Base-by-base conservation (phyloP, 2,888 invertebrate species). In the Conomelus anceps region DNA sequence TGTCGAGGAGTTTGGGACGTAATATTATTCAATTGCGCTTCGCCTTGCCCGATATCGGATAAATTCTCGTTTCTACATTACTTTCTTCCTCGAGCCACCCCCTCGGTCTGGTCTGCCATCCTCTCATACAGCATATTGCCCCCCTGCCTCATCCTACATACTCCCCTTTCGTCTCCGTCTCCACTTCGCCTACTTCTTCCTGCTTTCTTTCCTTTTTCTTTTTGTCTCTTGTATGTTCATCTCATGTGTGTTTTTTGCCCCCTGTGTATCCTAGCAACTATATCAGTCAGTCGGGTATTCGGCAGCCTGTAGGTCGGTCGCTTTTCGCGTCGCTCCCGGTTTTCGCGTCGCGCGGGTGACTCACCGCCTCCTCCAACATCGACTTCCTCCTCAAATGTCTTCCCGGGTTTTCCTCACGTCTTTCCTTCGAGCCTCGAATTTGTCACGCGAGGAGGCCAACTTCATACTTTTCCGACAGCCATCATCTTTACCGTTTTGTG, bases 201-300 rank as follows among this genome's bases (percentile, higher is more conserved):
- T 89, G 26, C 88, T 89, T 89, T 86, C 89, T 84, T 84, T 88
- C 87, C 29, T 89, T 89, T 90, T 91, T 91, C 91, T 91, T 91
- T 91, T 91, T 91, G 89, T 89, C 89, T 90, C 90, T 89, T 90
- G 90, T 90, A 90, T 90, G 90, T 90, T 90, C 90, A 88, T 88
- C 88, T 88, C 88, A 90, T 91, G 90, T 90, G 90, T 91, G 91
- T 90, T 90, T 91, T 91, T 91, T 91, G 90, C 91, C 91, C 90
- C 90, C 91, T 91, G 92, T 91, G 92, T 92, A 91, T 91, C 91
- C 91, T 91, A 91, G 91, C 91, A 91, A 90, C 91, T 90, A 89
- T 91, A 90, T 91, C 90, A 89, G 90, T 84, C 89, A 88, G 29
- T 34, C 84, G 88, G 23, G 87, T n/a, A 89, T 88, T 89, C 90